Evolutionary conservation across 2,888 invertebrate genomes (phyloP).

Genomic region (Micoletzkya japonica): DNA sequence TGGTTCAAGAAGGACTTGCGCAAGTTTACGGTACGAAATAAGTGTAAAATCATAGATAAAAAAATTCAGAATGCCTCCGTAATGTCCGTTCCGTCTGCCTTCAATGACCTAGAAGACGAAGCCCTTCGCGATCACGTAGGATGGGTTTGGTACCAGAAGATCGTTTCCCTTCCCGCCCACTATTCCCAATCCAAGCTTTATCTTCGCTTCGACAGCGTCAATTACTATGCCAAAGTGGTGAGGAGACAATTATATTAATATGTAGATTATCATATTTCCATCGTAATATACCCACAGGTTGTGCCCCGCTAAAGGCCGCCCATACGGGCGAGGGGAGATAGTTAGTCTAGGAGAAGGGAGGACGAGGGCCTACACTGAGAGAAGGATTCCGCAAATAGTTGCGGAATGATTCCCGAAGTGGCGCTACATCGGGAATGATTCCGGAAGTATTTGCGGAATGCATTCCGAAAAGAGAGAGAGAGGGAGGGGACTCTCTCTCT

Average conservation of each 20-base stretch:
- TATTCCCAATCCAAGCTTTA: slow-evolving; percentile 67
- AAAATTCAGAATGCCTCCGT: slow-evolving; percentile 55
- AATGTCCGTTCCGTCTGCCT: slow-evolving; percentile 95
- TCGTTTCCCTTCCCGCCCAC: slow-evolving; percentile 34
- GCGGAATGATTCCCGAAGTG: too few species aligned
- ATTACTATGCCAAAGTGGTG: slow-evolving; percentile 84
- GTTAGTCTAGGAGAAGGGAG: too few species aligned
- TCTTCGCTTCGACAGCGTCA: slow-evolving; percentile 87
- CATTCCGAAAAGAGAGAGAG: too few species aligned
- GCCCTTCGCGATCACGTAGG: slow-evolving; percentile 87
- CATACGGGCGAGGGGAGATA: too few species aligned
- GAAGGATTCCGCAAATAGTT: too few species aligned
- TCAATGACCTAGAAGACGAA: slow-evolving; percentile 86
- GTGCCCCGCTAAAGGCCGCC: too few species aligned
- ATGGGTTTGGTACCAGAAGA: slow-evolving; percentile 82
- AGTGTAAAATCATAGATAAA: neutral
- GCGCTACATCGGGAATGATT: too few species aligned
- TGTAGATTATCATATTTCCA: too few species aligned
- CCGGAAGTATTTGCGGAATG: too few species aligned
- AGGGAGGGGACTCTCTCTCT: too few species aligned
- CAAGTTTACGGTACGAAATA: slow-evolving; percentile 41
- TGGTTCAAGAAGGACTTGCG: slow-evolving; percentile 79
- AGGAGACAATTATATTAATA: slow-evolving; percentile 37
- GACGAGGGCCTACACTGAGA: too few species aligned
- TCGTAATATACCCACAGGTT: too few species aligned